A percentile compares a stretch with the other conserved stretches of the same genome.
These are phyloP conservation scores for Orthosia incerta DNA, from an alignment of 2,888 invertebrate genomes.

Conservation along the genomic window DNA sequence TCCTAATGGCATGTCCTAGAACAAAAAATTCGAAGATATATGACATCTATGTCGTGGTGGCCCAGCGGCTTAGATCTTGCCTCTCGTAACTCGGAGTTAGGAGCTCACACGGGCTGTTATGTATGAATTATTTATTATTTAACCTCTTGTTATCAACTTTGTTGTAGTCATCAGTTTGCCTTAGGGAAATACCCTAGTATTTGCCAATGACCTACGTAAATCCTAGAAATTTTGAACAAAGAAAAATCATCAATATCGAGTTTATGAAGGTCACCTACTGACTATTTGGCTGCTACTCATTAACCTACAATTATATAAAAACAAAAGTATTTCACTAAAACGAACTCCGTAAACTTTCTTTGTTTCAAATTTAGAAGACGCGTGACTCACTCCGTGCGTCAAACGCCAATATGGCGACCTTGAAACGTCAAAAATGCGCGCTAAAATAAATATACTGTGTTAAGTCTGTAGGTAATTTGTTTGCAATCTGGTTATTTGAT, in stretches of 20 bases:
- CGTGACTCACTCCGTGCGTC: conserved; percentile 72
- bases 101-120: no score
- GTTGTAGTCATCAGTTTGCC: no score
- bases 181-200: not conserved
- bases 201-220: conserved; percentile 9
- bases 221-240: not conserved
- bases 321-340: conserved; percentile 20
- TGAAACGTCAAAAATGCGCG: conserved; percentile 78
- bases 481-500: conserved; percentile 48
- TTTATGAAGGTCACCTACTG: conserved; percentile 26
- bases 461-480: conserved; percentile 32
- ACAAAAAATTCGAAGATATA: no score
- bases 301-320: conserved; percentile 43
- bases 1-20: no score
- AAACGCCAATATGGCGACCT: conserved; percentile 76
- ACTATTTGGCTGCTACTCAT: conserved; percentile 13
- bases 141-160: no score
- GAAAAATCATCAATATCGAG: not conserved
- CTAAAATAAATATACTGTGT: conserved; percentile 60
- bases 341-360: conserved; percentile 55
- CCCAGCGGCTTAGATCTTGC: no score
- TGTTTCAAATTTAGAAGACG: conserved; percentile 65
- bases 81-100: no score
- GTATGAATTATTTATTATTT: no score
- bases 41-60: no score